These are phyloP conservation scores for Opisthograptis luteolata DNA, from an alignment of 2,888 invertebrate species.

Conservation along the genomic window DNA sequence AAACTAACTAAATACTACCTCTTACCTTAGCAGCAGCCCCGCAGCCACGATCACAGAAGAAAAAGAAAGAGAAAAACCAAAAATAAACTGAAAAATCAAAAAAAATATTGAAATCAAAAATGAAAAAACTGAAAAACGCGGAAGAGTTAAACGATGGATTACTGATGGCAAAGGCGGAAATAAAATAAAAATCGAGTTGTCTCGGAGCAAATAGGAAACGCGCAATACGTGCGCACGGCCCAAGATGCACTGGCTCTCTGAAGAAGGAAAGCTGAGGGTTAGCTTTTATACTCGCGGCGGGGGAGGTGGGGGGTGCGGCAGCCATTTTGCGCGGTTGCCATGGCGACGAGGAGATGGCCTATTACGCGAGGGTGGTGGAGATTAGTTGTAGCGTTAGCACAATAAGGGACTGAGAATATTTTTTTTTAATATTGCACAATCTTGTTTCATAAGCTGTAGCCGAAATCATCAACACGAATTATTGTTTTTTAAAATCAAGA, in stretches of 20 bases:
- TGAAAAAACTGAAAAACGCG: conserved; percentile 25
- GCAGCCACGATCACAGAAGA: conserved; percentile 52
- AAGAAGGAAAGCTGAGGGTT: conserved; percentile 52
- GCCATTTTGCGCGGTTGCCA: conserved; percentile 79
- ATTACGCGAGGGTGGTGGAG: conserved; percentile 82
- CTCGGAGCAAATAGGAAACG: conserved; percentile 49
- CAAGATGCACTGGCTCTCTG: conserved; percentile 76
- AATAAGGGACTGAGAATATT: conserved; percentile 39
- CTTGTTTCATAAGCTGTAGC: too few relatives aligned
- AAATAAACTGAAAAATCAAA: conserved; percentile 12
- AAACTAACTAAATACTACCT: conserved; percentile 34
- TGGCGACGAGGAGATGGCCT: conserved; percentile 82
- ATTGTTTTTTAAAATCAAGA: too few relatives aligned
- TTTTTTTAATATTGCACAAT: conserved; percentile 34
- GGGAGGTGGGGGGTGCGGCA: conserved; percentile 59
- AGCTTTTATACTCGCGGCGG: conserved; percentile 69
- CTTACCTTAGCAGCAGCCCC: conserved; percentile 60
- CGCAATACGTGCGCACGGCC: conserved; percentile 53
- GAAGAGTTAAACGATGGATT: conserved; percentile 16
- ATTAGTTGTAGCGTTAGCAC: conserved; percentile 76
- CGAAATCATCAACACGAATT: too few relatives aligned
- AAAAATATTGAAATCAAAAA: conserved; percentile 35
- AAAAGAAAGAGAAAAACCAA: conserved; percentile 46
- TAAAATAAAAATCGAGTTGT: conserved; percentile 51
- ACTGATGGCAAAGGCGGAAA: conserved; percentile 30